Conservation (phyloP, 2,113 vertebrate species). For the Narcine bancroftii region DNA sequence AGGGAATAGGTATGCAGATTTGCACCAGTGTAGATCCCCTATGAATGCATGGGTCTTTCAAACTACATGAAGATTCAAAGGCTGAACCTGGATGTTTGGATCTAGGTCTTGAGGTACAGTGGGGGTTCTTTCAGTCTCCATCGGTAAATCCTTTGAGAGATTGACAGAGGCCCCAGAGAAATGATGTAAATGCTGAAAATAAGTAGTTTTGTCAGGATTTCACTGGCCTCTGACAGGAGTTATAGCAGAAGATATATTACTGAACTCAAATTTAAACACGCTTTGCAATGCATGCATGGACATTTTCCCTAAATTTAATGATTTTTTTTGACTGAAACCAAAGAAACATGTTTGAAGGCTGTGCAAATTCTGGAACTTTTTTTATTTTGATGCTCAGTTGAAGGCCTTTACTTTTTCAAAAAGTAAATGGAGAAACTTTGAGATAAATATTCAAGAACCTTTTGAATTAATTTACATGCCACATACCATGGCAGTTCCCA, state of each 20-base stretch:
- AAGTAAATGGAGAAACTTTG: conserved; percentile 19
- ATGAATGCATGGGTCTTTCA: background rate
- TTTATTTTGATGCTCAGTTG: conserved; percentile 12
- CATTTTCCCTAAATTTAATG: conserved; percentile 30
- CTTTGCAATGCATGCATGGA: conserved; percentile 26
- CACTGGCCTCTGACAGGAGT: background rate
- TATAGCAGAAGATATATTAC: conserved; percentile 25
- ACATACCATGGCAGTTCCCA: conserved; percentile 29
- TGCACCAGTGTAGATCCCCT: background rate
- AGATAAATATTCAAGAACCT: background rate
- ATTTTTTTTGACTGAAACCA: conserved; percentile 28
- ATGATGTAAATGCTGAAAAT: conserved; percentile 15
- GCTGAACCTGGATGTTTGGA: background rate
- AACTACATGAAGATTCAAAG: background rate
- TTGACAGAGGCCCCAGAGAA: conserved; percentile 21
- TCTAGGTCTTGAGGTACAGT: background rate
- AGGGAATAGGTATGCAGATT: background rate
- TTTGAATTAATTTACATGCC: conserved; percentile 21
- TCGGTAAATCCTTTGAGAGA: background rate
- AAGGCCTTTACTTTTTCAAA: background rate
- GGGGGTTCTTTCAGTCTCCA: background rate
- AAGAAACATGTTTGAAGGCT: background rate
- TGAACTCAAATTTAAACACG: conserved; percentile 11
- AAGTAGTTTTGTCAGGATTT: background rate
- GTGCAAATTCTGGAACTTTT: conserved; percentile 20